phyloP scores from a whole-genome alignment of 2,797 vertebrate genomes.

The Brachymystax lenok region DNA sequence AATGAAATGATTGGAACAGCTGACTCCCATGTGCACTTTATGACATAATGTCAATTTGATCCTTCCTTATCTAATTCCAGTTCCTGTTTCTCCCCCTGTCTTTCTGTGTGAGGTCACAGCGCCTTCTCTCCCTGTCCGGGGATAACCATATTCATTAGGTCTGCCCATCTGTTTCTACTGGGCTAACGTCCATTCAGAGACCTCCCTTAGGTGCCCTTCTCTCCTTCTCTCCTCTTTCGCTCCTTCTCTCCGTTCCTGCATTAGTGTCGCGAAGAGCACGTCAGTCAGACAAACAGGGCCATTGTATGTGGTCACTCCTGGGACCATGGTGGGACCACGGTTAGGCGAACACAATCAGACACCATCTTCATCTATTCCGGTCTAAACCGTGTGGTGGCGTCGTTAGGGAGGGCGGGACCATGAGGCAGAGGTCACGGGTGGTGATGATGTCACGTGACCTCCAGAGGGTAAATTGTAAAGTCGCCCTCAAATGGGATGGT shows the following conservation, averaged over 20 bases:
- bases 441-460: constrained; percentile 53
- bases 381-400: constrained; percentile 27
- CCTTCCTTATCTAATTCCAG: constrained; percentile 70
- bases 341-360: constrained; percentile 61
- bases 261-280: constrained; percentile 30
- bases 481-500: constrained; percentile 29
- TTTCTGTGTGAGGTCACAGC: constrained; percentile 73
- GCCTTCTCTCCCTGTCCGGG: constrained; percentile 49
- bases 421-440: constrained; percentile 52
- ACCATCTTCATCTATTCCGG: constrained; percentile 44
- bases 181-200: constrained; percentile 57
- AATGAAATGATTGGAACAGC: neutral
- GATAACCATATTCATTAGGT: constrained; percentile 73
- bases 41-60: constrained; percentile 68
- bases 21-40: constrained; percentile 6
- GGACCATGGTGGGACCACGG: neutral
- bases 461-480: constrained; percentile 39
- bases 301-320: constrained; percentile 9
- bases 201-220: constrained; percentile 56
- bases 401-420: constrained; percentile 29
- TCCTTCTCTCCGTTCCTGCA: constrained; percentile 41
- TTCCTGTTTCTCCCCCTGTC: constrained; percentile 66
- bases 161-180: constrained; percentile 80
- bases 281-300: neutral
- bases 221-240: constrained; percentile 26